A percentile compares a stretch with the other conserved stretches of the same genome.
Evolutionary conservation across 2,888 invertebrate genomes (phyloP).

Genomic region (Cheilosia soror): DNA sequence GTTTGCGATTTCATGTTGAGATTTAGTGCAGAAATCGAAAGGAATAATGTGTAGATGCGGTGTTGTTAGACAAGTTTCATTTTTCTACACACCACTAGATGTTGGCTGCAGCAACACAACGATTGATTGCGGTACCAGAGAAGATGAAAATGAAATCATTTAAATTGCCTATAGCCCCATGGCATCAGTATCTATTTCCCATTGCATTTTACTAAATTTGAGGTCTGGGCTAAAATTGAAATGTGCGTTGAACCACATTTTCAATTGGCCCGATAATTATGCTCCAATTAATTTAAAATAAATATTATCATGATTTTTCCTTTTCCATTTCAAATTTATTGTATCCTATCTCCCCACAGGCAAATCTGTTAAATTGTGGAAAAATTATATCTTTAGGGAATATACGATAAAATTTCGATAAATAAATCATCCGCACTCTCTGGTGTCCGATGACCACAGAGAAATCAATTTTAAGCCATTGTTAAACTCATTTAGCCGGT

Average conservation of each 20-base stretch:
- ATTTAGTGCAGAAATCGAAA: conserved; percentile 59
- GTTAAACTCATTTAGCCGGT: conserved; percentile 69
- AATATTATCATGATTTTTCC: conserved; percentile 54
- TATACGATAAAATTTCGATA: conserved; percentile 5
- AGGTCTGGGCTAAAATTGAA: background rate
- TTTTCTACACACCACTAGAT: conserved; percentile 35
- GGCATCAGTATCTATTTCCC: no score
- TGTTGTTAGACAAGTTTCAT: conserved; percentile 59
- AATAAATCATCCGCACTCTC: conserved; percentile 29
- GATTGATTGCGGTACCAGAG: background rate
- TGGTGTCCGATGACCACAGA: conserved; percentile 12
- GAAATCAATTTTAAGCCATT: conserved; percentile 67
- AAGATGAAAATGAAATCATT: background rate
- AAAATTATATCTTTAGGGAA: background rate
- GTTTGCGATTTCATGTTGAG: conserved; percentile 32
- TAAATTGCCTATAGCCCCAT: no score
- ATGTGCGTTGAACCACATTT: conserved; percentile 19
- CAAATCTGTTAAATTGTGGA: conserved; percentile 20
- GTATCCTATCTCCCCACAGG: background rate
- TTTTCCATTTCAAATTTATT: conserved; percentile 9
- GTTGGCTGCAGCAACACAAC: conserved; percentile 17
- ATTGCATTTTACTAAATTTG: no score
- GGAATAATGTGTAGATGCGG: conserved; percentile 47
- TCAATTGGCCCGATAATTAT: conserved; percentile 40
- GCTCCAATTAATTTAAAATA: conserved; percentile 52